A percentile compares a stretch with the other conserved stretches of the same genome.
phyloP scores from a whole-genome alignment of 2,888 invertebrate genomes.

The Macrophya annulata region DNA sequence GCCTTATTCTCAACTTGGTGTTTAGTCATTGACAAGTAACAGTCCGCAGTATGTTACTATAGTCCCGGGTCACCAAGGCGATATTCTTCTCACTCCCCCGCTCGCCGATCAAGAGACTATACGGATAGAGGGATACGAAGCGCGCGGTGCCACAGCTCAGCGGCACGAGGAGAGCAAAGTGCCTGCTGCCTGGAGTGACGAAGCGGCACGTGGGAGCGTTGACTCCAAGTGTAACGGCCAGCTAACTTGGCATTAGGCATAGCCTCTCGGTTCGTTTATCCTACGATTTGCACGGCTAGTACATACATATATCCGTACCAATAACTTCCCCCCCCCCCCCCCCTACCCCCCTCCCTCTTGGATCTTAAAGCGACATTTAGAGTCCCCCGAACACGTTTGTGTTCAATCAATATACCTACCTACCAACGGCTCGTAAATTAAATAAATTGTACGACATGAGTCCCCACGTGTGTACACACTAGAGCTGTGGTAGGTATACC shows the following conservation, averaged over 20 bases:
- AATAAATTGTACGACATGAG: not conserved
- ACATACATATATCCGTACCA: constrained; percentile 26
- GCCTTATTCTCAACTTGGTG: constrained; percentile 10
- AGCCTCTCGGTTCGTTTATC: constrained; percentile 47
- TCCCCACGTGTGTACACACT: constrained; percentile 9
- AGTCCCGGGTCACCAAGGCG: constrained; percentile 29
- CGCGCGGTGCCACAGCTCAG: not conserved
- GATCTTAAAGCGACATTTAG: constrained; percentile 30
- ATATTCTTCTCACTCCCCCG: constrained; percentile 15
- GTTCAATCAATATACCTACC: constrained; percentile 5
- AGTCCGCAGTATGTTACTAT: not conserved
- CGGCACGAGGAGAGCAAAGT: constrained; percentile 37
- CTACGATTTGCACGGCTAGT: constrained; percentile 45
- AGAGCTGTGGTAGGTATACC: not conserved
- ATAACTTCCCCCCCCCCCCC: not conserved
- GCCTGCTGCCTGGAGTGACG: constrained; percentile 24
- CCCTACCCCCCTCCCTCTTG: not conserved
- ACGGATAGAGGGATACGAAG: not conserved
- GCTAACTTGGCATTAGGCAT: constrained; percentile 46
- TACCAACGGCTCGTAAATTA: not conserved
- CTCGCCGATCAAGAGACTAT: not conserved
- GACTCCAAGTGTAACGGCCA: constrained; percentile 44
- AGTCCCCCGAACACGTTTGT: not conserved
- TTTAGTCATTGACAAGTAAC: constrained; percentile 40
- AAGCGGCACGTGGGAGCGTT: constrained; percentile 55